Evolutionary conservation across 2,888 invertebrate species (phyloP).

Genomic region (Hecatera dysodea): DNA sequence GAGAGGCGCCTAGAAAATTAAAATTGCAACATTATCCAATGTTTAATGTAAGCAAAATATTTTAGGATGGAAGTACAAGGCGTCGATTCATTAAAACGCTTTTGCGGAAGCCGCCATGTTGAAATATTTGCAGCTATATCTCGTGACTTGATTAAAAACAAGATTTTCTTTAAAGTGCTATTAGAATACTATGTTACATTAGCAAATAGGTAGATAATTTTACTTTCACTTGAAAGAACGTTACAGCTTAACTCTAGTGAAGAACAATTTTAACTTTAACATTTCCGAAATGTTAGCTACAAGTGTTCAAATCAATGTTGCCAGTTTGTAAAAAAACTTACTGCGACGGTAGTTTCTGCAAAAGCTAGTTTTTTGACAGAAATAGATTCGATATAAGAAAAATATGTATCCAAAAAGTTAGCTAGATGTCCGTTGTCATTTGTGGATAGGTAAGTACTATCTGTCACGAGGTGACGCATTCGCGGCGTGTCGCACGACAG

Average conservation of each 20-base stretch:
- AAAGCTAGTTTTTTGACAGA: constrained; percentile 50
- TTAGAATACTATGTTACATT: constrained; percentile 53
- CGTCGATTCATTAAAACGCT: constrained; percentile 51
- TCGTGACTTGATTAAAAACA: constrained; percentile 38
- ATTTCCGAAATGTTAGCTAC: constrained; percentile 33
- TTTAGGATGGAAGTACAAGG: constrained; percentile 82
- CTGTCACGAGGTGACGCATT: constrained; percentile 66
- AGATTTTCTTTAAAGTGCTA: constrained; percentile 58
- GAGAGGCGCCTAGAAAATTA: constrained; percentile 63
- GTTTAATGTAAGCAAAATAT: constrained; percentile 83
- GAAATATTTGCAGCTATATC: constrained; percentile 31
- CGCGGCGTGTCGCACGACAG: constrained; percentile 60
- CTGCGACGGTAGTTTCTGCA: constrained; percentile 69
- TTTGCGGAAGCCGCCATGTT: constrained; percentile 41
- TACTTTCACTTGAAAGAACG: constrained; percentile 51
- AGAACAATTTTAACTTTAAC: constrained; percentile 57
- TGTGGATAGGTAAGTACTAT: constrained; percentile 77
- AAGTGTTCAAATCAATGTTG: constrained; percentile 66
- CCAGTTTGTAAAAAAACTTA: constrained; percentile 61
- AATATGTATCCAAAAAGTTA: constrained; percentile 86
- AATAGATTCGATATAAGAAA: constrained; percentile 84
- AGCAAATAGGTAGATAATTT: constrained; percentile 46
- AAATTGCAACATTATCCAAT: constrained; percentile 83
- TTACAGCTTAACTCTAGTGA: constrained; percentile 54
- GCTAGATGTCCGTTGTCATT: constrained; percentile 86